These are phyloP conservation scores for Carettochelys insculpta DNA, from an alignment of 2,113 vertebrate genomes.

Conservation along the genomic window DNA sequence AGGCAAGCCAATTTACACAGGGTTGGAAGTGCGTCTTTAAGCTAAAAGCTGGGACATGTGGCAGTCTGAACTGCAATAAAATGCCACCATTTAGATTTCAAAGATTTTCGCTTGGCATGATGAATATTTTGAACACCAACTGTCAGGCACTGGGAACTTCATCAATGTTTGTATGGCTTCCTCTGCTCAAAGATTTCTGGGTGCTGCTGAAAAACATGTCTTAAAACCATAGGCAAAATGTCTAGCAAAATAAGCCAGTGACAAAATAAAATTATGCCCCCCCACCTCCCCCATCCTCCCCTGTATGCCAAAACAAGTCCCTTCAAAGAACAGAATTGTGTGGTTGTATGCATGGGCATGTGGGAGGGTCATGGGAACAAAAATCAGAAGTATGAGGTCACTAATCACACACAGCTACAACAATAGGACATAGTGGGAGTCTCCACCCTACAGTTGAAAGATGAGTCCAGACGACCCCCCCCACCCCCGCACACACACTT, in stretches of 20 bases:
- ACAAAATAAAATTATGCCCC: neutral
- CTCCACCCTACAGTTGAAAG: neutral
- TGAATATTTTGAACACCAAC: neutral
- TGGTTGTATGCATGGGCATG: neutral
- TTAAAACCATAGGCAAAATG: neutral
- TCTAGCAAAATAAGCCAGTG: neutral
- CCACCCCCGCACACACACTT: too few species aligned
- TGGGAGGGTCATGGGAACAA: neutral
- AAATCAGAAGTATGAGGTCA: neutral
- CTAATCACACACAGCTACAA: neutral
- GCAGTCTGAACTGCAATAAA: neutral
- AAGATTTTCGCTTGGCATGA: neutral
- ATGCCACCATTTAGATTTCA: neutral
- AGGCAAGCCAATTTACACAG: neutral
- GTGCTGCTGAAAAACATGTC: neutral
- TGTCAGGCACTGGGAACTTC: neutral
- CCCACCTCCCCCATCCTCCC: too few species aligned
- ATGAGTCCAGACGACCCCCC: too few species aligned
- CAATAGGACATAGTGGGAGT: neutral
- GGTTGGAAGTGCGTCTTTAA: neutral
- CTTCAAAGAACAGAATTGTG: neutral
- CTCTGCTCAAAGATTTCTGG: neutral
- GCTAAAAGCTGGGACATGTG: neutral
- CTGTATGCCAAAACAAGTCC: accelerated
- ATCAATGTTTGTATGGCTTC: neutral